Percentiles rank a stretch among this genome's conserved stretches.
Conservation (phyloP, 2,797 vertebrate species). For the Xenops minutus region DNA sequence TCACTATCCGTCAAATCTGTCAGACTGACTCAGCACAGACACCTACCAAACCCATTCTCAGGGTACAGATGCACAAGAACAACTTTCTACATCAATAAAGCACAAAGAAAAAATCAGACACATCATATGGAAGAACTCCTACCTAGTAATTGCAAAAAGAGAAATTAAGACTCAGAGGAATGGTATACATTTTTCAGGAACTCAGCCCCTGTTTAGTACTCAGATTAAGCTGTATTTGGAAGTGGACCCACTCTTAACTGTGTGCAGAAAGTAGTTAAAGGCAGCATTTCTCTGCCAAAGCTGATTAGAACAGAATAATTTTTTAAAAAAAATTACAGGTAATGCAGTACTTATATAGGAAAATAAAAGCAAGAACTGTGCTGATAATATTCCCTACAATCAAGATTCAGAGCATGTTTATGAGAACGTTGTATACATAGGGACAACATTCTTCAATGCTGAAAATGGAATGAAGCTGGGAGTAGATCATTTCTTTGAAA, state of each 20-base stretch:
- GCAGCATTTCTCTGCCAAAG: not conserved
- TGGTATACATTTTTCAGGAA: not conserved
- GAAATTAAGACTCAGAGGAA: not conserved
- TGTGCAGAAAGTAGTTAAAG: not conserved
- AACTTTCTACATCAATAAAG: not conserved
- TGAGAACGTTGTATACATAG: not conserved
- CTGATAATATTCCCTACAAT: not conserved
- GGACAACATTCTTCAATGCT: not conserved
- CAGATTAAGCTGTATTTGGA: not conserved
- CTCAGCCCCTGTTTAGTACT: not conserved
- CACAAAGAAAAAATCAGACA: not conserved
- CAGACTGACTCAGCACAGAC: not conserved
- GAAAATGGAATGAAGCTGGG: not conserved
- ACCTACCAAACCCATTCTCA: not conserved
- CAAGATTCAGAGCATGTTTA: not conserved
- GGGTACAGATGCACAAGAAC: not conserved
- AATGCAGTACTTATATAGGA: not conserved
- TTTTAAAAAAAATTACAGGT: not conserved
- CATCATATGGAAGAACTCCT: not conserved
- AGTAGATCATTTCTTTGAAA: not conserved
- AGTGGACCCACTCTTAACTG: not conserved
- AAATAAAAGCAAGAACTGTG: not conserved
- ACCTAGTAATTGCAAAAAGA: not conserved
- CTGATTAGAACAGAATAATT: not conserved
- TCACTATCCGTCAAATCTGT: not conserved